Conservation (phyloP, 2,797 vertebrate species). For the Microctenopoma stevenorrisi region DNA sequence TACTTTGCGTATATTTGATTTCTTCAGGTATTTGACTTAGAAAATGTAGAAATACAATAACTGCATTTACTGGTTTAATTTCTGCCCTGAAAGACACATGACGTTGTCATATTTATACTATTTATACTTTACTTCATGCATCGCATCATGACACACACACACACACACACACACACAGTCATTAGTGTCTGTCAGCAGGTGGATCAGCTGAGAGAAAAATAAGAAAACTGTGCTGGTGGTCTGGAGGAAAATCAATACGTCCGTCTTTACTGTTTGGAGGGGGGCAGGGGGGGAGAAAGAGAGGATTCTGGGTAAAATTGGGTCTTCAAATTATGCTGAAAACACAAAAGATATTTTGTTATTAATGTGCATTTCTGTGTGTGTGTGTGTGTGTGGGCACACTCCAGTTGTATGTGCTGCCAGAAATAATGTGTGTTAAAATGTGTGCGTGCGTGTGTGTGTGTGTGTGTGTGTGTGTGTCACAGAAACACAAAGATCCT, state of each 20-base stretch:
- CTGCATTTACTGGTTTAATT: too few relatives aligned
- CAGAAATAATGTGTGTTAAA: too few relatives aligned
- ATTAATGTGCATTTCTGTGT: background rate
- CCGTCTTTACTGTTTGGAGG: conserved; percentile 58
- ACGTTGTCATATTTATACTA: too few relatives aligned
- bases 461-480: background rate
- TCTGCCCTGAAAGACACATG: too few relatives aligned
- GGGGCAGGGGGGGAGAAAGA: background rate
- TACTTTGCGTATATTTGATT: too few relatives aligned
- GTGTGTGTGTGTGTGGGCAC: too few relatives aligned
- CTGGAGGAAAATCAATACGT: conserved; percentile 73
- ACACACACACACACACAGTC: conserved; percentile 25
- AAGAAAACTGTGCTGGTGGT: conserved; percentile 67
- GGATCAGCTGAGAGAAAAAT: conserved; percentile 68
- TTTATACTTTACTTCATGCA: too few relatives aligned
- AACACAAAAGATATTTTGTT: conserved; percentile 6
- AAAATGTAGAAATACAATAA: too few relatives aligned
- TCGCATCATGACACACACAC: too few relatives aligned
- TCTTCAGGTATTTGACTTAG: too few relatives aligned
- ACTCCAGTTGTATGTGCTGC: too few relatives aligned
- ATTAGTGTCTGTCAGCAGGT: conserved; percentile 56
- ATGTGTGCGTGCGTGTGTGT: background rate
- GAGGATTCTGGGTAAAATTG: conserved; percentile 52
- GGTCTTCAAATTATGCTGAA: conserved; percentile 3
- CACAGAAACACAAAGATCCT: background rate